Conservation (phyloP, 2,888 invertebrate genomes). For the Drosophila nigricruria region DNA sequence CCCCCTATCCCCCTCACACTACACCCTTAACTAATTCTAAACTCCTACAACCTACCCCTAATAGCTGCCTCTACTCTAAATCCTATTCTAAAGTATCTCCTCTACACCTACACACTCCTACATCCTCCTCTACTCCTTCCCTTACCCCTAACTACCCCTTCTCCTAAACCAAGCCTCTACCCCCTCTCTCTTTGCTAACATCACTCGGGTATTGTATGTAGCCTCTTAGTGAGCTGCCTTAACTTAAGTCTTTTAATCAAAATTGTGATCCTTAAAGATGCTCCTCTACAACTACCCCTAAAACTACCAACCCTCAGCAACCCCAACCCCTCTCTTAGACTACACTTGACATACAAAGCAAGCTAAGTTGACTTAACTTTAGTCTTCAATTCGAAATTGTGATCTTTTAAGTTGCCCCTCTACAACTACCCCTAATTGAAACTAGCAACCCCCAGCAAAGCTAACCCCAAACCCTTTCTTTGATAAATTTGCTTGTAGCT, state of each 20-base stretch:
- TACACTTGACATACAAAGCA: not conserved
- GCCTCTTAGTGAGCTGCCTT: not conserved
- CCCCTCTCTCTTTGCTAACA: not conserved
- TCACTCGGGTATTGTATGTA: not conserved
- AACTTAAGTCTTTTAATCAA: slow-evolving; percentile 16
- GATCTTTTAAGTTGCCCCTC: not conserved
- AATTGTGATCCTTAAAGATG: slow-evolving; percentile 20
- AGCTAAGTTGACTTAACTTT: not conserved
- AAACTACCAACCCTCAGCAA: not conserved
- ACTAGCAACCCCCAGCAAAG: not conserved
- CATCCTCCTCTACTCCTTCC: no score
- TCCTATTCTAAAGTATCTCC: not conserved
- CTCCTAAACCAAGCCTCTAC: not conserved
- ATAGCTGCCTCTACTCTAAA: not conserved
- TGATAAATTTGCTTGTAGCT: not conserved
- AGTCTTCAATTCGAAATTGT: not conserved
- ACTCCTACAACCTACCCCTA: not conserved
- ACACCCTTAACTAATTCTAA: not conserved
- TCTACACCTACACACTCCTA: not conserved
- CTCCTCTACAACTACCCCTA: not conserved
- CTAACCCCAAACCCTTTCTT: no score
- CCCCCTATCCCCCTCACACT: not conserved
- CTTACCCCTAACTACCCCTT: not conserved
- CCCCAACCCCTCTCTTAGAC: not conserved
- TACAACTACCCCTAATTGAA: not conserved